Percentiles rank a stretch among this genome's conserved stretches.
Evolutionary conservation across 2,113 vertebrate genomes (phyloP).

Genomic region (Salvelinus namaycush): DNA sequence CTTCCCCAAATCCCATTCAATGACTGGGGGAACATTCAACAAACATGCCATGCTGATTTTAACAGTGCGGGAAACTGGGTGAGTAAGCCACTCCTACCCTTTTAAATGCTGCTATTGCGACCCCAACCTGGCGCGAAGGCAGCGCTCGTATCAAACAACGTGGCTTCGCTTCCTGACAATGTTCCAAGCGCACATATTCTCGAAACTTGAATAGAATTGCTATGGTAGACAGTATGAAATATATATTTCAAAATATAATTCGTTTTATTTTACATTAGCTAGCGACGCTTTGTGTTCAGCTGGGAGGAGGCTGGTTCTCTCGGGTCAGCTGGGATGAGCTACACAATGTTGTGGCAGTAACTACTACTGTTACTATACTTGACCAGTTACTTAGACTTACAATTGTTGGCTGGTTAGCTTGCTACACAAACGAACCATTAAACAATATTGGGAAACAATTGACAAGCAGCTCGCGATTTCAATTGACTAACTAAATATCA

Average conservation of each 20-base stretch:
- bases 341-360: too few relatives aligned
- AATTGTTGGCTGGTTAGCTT: too few relatives aligned
- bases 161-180: constrained; percentile 53
- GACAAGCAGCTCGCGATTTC: too few relatives aligned
- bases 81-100: constrained; percentile 63
- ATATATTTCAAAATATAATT: neutral
- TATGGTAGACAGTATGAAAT: too few relatives aligned
- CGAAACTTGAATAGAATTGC: neutral
- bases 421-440: too few relatives aligned
- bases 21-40: neutral
- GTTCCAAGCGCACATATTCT: constrained; percentile 33
- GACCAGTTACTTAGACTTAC: too few relatives aligned
- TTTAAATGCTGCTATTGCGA: constrained; percentile 48
- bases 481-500: too few relatives aligned
- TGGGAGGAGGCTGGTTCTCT: neutral
- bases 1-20: neutral
- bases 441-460: too few relatives aligned
- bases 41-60: constrained; percentile 43
- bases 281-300: neutral
- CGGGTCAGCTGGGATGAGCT: neutral
- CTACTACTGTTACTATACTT: too few relatives aligned
- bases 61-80: constrained; percentile 73
- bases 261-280: neutral
- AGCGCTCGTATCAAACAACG: constrained; percentile 60
- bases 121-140: constrained; percentile 67